phyloP scores from a whole-genome alignment of 2,113 vertebrate genomes.

The Orcinus orca region DNA sequence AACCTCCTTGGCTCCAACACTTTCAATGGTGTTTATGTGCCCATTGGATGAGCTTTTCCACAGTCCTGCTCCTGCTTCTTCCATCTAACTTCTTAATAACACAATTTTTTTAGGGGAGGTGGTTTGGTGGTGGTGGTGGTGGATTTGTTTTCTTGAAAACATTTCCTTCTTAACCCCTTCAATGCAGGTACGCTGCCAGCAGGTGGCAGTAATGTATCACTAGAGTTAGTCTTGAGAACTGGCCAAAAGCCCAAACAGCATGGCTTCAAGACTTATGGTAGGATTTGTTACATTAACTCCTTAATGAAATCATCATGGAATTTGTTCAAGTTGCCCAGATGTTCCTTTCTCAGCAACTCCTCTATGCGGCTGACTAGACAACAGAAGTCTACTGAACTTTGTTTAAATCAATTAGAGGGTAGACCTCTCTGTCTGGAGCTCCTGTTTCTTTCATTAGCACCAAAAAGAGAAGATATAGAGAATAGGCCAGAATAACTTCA shows the following conservation, averaged over 20 bases:
- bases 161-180: not conserved
- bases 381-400: not conserved
- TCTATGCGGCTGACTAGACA: fast-evolving
- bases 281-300: not conserved
- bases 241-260: not conserved
- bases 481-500: fast-evolving
- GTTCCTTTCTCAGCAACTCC: not conserved
- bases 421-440: not conserved
- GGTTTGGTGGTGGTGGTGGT: not conserved
- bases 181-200: constrained; percentile 41
- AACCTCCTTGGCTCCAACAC: not conserved
- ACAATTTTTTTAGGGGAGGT: not conserved
- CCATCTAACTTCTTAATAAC: not conserved
- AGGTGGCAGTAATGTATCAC: constrained; percentile 34
- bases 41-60: not conserved
- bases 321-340: not conserved
- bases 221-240: not conserved
- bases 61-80: no score
- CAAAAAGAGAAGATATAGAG: not conserved
- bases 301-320: not conserved
- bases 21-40: not conserved
- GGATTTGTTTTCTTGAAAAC: not conserved
- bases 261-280: not conserved
- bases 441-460: not conserved
- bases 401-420: not conserved